Evolutionary conservation across 2,888 invertebrate genomes (phyloP), one percentile per base, ranked within the genome.

Genomic region (Epicampocera succincta): DNA sequence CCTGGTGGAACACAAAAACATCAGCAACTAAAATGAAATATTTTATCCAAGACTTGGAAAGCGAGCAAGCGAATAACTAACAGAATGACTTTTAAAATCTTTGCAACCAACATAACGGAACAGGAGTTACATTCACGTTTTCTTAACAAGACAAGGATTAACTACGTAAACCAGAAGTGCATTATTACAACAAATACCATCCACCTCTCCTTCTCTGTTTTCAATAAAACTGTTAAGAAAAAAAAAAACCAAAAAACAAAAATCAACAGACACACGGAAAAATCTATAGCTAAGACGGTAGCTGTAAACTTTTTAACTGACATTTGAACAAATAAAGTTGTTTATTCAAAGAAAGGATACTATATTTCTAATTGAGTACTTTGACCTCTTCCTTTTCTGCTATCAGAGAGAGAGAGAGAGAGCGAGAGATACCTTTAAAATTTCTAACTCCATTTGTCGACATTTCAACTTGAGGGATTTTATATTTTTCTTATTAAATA

Each of bases 301-400:
- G 60, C 65, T 71, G 65, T 63, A 77, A 69, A 76, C 61, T 73
- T 80, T 80, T 68, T 74, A 83, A 83, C 81, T 83, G 74, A 75
- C 84, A 83, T 84, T 83, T 82, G 84, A 60, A 78, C 79, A 85
- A 84, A 85, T 84, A 84, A 83, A 84, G 82, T 75, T 82, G 77
- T 60, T 61, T 68, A 52, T 72, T 44, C 69, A 21, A 6, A 21
- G 9, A 25, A 61, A 73, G 52, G 46, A 73, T 73, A 73, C 52
- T 15, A 66, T 54, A 72, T 78, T 58, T 33, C 1, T 78, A 65
- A 78, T 72, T 72, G 58, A 40, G 60, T 60, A 29, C 17, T 54
- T 48, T 50, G 25, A 58, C 19, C 15, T 19, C 29, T 29, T 15
- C 40, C 21, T 17, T 3, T 38, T 11, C 29, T 12, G 33, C 33